Evolutionary conservation across 1,140 invertebrate species (phyloP), one percentile per base, ranked within the genome.

Genomic region (Ceratitis capitata): DNA sequence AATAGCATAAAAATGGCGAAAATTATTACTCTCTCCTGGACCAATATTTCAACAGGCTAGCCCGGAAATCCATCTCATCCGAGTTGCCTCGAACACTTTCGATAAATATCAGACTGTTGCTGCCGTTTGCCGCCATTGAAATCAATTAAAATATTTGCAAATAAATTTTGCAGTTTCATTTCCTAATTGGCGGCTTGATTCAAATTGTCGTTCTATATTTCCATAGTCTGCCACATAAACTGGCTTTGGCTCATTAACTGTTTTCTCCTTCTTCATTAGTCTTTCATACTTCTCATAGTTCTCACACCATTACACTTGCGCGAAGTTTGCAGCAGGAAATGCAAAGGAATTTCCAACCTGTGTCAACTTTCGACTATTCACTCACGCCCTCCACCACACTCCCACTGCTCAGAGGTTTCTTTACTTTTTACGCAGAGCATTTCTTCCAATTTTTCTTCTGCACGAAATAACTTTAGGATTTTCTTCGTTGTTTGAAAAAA

Each of bases 231-330:
- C 61, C 61, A 39, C 61, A 69, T 69, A 69, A 69, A 69, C 29
- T 35, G 61, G 19, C 29, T 69, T 69, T 69, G 61, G 32, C 61
- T 69, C 61, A 69, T 69, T 69, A 69, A 69, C 32, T 69, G 35
- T n/a, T n/a, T n/a, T n/a, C n/a, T n/a, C 19, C 14, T 69, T 61
- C 39, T 39, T 16, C 32, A 35, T 39, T 53, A 1, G 51, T 1
- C n/a, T 69, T 35, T 69, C 2, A 7, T 69, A 35, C 39, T 56
- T 56, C 23, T n/a, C 51, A 23, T 23, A 56, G 23, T n/a, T n/a
- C 51, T 23, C n/a, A 69, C 58, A 35, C 61, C 16, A 69, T 32
- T 69, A 16, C n/a, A 35, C 26, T 35, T 4, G 29, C 16, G 16
- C 6, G 29, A 69, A 69, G 61, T 69, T 69, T 32, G 39, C n/a